phyloP scores from a whole-genome alignment of 2,113 vertebrate species.

The Marmota flaviventris region DNA sequence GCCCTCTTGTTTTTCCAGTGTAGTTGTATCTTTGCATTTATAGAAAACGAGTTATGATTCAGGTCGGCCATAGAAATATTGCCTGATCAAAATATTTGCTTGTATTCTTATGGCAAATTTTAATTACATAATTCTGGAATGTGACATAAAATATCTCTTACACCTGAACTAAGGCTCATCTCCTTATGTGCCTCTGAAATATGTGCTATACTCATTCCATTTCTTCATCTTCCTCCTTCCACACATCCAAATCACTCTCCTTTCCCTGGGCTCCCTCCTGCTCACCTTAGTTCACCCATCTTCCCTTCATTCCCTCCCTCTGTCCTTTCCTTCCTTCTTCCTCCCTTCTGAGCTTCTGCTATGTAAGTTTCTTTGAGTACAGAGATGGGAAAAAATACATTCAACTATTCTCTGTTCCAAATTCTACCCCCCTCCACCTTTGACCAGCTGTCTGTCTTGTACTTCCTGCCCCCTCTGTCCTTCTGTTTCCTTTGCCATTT shows the following conservation, averaged over 20 bases:
- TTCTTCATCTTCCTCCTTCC: background rate
- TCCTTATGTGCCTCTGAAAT: background rate
- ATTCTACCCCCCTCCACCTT: constrained; percentile 78
- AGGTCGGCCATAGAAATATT: background rate
- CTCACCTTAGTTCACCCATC: background rate
- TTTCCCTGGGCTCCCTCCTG: background rate
- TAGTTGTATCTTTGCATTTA: background rate
- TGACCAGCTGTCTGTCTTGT: constrained; percentile 77
- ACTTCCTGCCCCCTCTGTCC: constrained; percentile 67
- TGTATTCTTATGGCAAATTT: background rate
- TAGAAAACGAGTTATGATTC: background rate
- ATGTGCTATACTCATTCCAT: background rate
- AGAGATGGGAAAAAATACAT: constrained; percentile 18
- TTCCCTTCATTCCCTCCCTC: background rate
- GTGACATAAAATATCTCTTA: background rate
- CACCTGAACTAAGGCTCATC: background rate
- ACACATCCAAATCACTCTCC: background rate
- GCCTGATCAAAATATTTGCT: background rate
- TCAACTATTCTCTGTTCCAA: constrained; percentile 53
- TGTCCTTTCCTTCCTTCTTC: background rate
- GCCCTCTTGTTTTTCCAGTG: background rate
- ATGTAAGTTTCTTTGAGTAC: background rate
- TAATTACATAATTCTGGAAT: background rate
- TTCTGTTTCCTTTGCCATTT: constrained; percentile 77
- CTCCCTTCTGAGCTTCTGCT: background rate